Evolutionary conservation across 37 sponge, comb jelly and placozoan species (phyloP).

Genomic region (Halisarca cf. caerulea): DNA sequence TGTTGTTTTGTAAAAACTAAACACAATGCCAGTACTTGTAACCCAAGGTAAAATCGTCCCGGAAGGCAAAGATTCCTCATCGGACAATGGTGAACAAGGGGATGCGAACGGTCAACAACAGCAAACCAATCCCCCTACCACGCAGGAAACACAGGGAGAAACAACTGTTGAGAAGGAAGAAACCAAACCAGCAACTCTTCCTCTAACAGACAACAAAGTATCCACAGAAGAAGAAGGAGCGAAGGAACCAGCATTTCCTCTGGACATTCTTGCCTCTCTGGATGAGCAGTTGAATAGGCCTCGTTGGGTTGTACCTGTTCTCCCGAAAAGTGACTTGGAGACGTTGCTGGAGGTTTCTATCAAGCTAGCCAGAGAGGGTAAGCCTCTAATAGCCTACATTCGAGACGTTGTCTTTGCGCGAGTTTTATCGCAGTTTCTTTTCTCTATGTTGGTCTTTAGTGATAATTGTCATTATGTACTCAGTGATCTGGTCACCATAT

Average conservation of each 20-base stretch:
- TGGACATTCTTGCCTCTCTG: slow-evolving; percentile 47
- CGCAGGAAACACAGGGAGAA: background rate
- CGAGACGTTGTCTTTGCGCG: too few species aligned
- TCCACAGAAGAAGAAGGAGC: slow-evolving; percentile 13
- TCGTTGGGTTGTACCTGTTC: slow-evolving; percentile 92
- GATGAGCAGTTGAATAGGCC: slow-evolving; percentile 81
- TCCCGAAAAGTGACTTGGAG: slow-evolving; percentile 80
- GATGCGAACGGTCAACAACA: slow-evolving; percentile 1
- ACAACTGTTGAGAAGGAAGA: background rate
- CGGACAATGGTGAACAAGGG: background rate
- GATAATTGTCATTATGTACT: too few species aligned
- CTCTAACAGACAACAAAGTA: background rate
- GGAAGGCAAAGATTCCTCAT: slow-evolving; percentile 2
- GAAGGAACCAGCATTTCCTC: slow-evolving; percentile 55
- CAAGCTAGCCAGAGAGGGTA: slow-evolving; percentile 77
- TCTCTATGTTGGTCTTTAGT: too few species aligned
- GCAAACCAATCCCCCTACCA: background rate
- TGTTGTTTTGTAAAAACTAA: background rate
- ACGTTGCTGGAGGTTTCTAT: slow-evolving; percentile 69
- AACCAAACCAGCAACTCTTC: background rate
- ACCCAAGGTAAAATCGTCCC: slow-evolving; percentile 14
- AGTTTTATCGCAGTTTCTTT: too few species aligned
- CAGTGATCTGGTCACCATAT: too few species aligned
- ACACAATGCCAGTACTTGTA: slow-evolving; percentile 12
- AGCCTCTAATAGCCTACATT: too few species aligned